Evolutionary conservation across 2,113 vertebrate species (phyloP).

Genomic region (Piprites chloris): DNA sequence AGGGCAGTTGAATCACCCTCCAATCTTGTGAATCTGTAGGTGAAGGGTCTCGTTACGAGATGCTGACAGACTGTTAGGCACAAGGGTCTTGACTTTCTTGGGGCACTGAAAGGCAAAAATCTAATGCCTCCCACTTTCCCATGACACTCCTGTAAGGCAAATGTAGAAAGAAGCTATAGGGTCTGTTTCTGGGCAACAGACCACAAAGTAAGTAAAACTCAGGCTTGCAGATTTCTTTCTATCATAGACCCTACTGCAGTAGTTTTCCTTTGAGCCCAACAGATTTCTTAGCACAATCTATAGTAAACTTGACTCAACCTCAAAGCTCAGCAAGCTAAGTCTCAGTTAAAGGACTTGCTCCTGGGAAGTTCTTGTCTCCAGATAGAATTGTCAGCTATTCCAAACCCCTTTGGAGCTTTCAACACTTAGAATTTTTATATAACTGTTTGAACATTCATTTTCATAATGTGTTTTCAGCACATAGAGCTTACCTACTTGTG

Average conservation of each 20-base stretch:
- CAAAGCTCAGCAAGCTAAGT: neutral
- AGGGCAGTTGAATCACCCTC: too few species aligned
- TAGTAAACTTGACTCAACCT: neutral
- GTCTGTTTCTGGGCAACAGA: neutral
- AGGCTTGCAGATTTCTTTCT: neutral
- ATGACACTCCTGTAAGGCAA: neutral
- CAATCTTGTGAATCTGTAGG: too few species aligned
- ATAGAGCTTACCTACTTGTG: neutral
- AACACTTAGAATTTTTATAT: neutral
- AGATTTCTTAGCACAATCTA: neutral
- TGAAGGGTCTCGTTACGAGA: too few species aligned
- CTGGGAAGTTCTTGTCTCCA: neutral
- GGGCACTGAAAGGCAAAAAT: too few species aligned
- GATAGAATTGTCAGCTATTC: neutral
- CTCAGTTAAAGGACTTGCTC: neutral
- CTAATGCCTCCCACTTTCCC: too few species aligned
- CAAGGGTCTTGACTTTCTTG: too few species aligned
- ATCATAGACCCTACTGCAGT: neutral
- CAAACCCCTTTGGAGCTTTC: neutral
- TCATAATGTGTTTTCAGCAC: neutral
- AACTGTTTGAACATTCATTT: neutral
- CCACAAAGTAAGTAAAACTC: neutral
- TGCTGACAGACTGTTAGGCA: too few species aligned
- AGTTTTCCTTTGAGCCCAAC: neutral
- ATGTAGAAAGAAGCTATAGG: neutral